These are phyloP conservation scores for Siphlonurus alternatus DNA, from an alignment of 2,888 invertebrate genomes.

Conservation along the genomic window DNA sequence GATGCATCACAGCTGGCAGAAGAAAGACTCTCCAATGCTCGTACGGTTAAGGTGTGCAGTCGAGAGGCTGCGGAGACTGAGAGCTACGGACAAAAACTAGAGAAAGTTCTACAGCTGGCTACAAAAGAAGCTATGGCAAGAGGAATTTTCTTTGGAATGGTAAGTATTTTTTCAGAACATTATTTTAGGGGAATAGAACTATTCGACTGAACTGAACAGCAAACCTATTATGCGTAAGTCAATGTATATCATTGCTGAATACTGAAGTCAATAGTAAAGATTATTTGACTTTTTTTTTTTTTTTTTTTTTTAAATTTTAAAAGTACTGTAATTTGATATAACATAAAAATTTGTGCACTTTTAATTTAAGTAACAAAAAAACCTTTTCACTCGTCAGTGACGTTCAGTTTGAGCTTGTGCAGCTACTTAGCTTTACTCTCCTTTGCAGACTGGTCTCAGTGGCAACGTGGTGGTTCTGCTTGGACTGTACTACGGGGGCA, in stretches of 20 bases:
- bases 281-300: too few relatives aligned
- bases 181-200: background rate
- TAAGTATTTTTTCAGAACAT: slow-evolving; percentile 25
- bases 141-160: slow-evolving; percentile 82
- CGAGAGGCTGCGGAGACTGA: slow-evolving; percentile 64
- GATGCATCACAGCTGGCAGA: slow-evolving; percentile 58
- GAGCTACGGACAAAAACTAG: slow-evolving; percentile 47
- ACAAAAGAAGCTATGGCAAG: slow-evolving; percentile 76
- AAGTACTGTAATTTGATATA: too few relatives aligned
- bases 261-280: too few relatives aligned
- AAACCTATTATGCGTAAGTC: too few relatives aligned
- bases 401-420: too few relatives aligned
- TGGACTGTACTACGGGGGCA: slow-evolving; percentile 82
- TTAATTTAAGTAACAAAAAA: too few relatives aligned
- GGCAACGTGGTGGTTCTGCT: slow-evolving; percentile 81
- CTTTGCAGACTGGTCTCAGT: slow-evolving; percentile 60
- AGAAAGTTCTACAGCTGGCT: slow-evolving; percentile 54
- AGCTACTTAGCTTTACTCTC: too few relatives aligned
- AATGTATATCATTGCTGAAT: too few relatives aligned
- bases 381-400: too few relatives aligned
- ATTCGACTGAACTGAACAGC: background rate
- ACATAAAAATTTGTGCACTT: too few relatives aligned
- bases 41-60: slow-evolving; percentile 85
- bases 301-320: too few relatives aligned
- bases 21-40: slow-evolving; percentile 78